Evolutionary conservation across 2,113 vertebrate genomes (phyloP), one percentile per base, ranked within the genome.

Genomic region (Stictonetta naevosa): DNA sequence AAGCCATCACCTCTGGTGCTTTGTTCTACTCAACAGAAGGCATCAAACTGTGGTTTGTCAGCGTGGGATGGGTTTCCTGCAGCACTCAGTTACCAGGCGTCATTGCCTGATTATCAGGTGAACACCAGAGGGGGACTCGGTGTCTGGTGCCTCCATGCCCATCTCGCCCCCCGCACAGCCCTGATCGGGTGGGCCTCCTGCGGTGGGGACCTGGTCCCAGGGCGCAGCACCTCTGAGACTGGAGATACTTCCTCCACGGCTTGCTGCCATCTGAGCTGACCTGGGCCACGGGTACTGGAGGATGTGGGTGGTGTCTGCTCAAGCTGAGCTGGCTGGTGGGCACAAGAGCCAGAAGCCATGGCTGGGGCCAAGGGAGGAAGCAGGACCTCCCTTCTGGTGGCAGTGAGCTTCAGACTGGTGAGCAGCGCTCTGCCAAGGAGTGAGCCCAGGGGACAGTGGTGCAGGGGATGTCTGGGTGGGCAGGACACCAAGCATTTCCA

Each of bases 1-100:
- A 7, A 40, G 1, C 46, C 1, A 2, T 56, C 58, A 8, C 53
- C 40, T 28, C 46, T 23, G 62, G 11, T 11, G 33, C 66, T 68
- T 67, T 46, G 68, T 15, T 19, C 38, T 66, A 81, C 44, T 81
- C 10, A 0, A 5, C 44, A 3, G 13, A 48, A 69, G 36, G 46
- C 17, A 13, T 19, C 74, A 22, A 50, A 40, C 59, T 60, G 40
- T 2, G 4, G 31, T 31, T 23, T 55, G 26, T 18, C 46, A 29
- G 52, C 2, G 0, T 1, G 0, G 53, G 38, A 15, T 0, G 0
- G 22, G 19, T 69, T 50, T 81, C 88, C 44, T 44, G 14, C 22
- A 16, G 10, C 25, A 21, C 0, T 0, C 18, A 6, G 0, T 29
- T 26, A 13, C 1, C 0, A 7, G 31, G 31, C 29, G 73, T 11